These are phyloP conservation scores for Acanthacorydalis orientalis DNA, from an alignment of 2,888 invertebrate genomes.

Conservation along the genomic window DNA sequence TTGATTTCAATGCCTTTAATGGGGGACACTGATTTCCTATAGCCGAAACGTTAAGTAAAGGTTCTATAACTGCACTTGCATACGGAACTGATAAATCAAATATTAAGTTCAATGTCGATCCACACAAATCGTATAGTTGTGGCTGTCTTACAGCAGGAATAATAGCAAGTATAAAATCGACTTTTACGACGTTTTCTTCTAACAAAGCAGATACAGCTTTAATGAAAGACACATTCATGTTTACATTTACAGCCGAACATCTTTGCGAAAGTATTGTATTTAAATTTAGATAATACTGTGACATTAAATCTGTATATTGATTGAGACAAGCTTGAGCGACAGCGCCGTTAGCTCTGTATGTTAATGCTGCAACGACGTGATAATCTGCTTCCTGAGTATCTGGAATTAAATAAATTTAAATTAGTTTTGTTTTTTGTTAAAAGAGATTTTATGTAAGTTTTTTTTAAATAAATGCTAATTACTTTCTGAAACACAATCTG, in stretches of 20 bases:
- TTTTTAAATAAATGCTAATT: constrained; percentile 8
- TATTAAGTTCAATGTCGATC: constrained; percentile 80
- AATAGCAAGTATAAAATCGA: constrained; percentile 78
- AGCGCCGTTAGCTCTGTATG: constrained; percentile 78
- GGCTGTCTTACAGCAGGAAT: constrained; percentile 78
- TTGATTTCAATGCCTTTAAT: constrained; percentile 67
- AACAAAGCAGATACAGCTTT: constrained; percentile 62
- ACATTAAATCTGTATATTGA: constrained; percentile 68
- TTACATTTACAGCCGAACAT: constrained; percentile 87
- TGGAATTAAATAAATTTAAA: constrained; percentile 18
- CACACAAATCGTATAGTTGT: constrained; percentile 86
- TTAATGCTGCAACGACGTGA: constrained; percentile 72
- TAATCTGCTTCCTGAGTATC: constrained; percentile 91
- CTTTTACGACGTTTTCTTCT: constrained; percentile 76
- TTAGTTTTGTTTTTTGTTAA: constrained; percentile 4
- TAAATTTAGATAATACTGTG: constrained; percentile 63
- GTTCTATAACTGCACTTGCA: constrained; percentile 78
- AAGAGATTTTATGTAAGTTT: constrained; percentile 15
- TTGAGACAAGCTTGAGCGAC: constrained; percentile 69
- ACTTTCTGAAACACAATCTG: constrained; percentile 90
- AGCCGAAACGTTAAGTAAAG: constrained; percentile 71
- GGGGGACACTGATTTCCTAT: constrained; percentile 90
- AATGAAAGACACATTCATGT: constrained; percentile 84
- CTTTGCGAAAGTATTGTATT: constrained; percentile 74
- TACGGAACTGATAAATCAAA: constrained; percentile 89